Base-by-base conservation (phyloP, 2,888 invertebrate genomes). In the Lepidocyrtinus sp. region DNA sequence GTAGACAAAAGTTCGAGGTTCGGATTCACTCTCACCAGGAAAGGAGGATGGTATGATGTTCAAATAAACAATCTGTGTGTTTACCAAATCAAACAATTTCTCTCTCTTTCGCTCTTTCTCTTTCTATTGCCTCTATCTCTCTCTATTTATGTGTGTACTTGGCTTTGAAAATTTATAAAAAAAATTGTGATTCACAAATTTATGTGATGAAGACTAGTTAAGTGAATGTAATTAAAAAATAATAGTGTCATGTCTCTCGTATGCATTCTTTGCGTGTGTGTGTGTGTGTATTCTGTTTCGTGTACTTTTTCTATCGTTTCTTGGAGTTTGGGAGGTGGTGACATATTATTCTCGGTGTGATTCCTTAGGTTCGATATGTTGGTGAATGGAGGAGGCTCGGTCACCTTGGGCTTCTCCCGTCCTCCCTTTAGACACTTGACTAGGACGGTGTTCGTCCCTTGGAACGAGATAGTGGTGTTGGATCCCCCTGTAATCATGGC, bases 361-460 rank as follows among this genome's bases (percentile, higher is more conserved):
- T 36, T n/a, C n/a, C 61, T 1, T 89, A 98, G 98, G 94, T 99
- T 99, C 91, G 99, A 99, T 90, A 95, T 99, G 79, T 91, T 99
- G 88, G 98, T 99, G 82, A 99, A 99, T 90, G 99, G 99, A 17
- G 99, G 99, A 65, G 98, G 98, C 36, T 97, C 98, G 1, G 97
- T 99, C 76, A 97, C 96, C 21, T 91, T 99, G 85, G 96, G 97
- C 90, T 98, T 99, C 91, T 96, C 97, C 89, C 92, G 99, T 81
- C 96, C 95, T 75, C 98, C 98, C 25, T 99, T 97, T 91, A 93
- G 94, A 88, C 94, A 96, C 0, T 91, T 95, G 79, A 94, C 95
- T 83, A 93, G 94, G 88, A 96, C 96, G 1, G 95, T 98, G 81
- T 96, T 96, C 90, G 96, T 97, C 82, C 98, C 98, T 21, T 98